Conservation (phyloP, 2,888 invertebrate species). For the Laspeyria flexula region DNA sequence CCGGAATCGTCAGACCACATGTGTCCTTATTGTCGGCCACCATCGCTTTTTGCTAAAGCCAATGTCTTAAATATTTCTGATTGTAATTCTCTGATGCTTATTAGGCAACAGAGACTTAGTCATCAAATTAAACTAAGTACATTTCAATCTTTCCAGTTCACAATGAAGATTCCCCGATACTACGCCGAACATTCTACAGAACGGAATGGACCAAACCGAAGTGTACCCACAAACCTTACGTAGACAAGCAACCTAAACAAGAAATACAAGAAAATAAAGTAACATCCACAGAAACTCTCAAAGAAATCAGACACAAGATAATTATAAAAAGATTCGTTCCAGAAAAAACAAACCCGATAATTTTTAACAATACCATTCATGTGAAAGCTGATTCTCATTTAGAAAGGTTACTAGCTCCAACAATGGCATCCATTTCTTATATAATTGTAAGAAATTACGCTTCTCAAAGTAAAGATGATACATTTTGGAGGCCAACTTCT, state of each 20-base stretch:
- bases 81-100: no score
- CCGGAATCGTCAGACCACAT: no score
- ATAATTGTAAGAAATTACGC: constrained; percentile 9
- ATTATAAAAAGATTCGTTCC: background rate
- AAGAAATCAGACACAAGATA: background rate
- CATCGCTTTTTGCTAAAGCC: no score
- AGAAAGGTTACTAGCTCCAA: constrained; percentile 25
- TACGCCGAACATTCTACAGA: constrained; percentile 32
- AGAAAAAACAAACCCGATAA: background rate
- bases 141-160: no score
- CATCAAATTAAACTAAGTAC: no score
- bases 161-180: constrained; percentile 29
- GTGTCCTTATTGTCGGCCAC: no score
- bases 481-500: constrained; percentile 14
- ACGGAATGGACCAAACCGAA: constrained; percentile 42
- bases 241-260: constrained; percentile 5
- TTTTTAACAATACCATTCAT: background rate
- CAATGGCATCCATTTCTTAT: constrained; percentile 28
- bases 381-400: constrained; percentile 10
- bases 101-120: no score
- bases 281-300: background rate
- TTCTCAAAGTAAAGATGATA: background rate
- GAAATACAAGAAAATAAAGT: background rate
- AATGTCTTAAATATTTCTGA: no score
- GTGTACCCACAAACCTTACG: constrained; percentile 28